Base-by-base conservation (phyloP, 2,797 vertebrate species). In the Orientallactaga sibirica region DNA sequence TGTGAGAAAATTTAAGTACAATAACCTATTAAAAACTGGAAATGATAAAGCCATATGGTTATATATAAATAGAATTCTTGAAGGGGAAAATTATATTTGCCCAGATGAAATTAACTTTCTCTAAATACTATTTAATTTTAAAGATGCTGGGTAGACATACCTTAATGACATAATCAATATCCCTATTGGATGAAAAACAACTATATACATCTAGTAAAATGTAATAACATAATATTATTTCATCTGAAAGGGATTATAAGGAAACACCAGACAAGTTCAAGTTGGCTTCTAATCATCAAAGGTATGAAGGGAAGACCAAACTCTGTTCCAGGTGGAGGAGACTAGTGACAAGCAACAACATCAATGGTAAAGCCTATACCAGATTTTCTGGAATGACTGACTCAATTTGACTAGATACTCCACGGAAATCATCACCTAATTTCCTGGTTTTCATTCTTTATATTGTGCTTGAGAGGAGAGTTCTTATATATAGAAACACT, bases 21-120 rank as follows among this genome's bases (percentile, higher is more conserved):
- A 84, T 37, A 68, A 64, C 20, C 62, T 48, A 86, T 6, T 76
- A 66, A 83, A 92, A 58, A 80, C 37, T 76, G n/a, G 33, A 75
- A 73, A 80, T 33, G 80, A 83, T 9, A 15, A 91, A 87, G 41
- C 7, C 25, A n/a, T 29, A 48, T 1, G 84, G 24, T 80, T n/a
- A 76, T 41, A 73, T 92, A 79, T 87, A 78, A 37, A 43, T 1
- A 22, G 43, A 71, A 7, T 79, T 15, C 67, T 19, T 91, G 74
- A 94, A 74, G 22, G 89, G 64, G 15, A 79, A 62, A 0, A 83
- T 43, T 55, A 64, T 75, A 95, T 90, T 76, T 90, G 71, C 29
- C 76, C 25, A 64, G 58, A 62, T 86, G 89, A 86, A 80, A 94
- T 88, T 29, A 73, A 61, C 22, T 33, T 73, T 52, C 10, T 95